phyloP scores from a whole-genome alignment of 1,140 invertebrate species.

The Drosophila pectinifera region DNA sequence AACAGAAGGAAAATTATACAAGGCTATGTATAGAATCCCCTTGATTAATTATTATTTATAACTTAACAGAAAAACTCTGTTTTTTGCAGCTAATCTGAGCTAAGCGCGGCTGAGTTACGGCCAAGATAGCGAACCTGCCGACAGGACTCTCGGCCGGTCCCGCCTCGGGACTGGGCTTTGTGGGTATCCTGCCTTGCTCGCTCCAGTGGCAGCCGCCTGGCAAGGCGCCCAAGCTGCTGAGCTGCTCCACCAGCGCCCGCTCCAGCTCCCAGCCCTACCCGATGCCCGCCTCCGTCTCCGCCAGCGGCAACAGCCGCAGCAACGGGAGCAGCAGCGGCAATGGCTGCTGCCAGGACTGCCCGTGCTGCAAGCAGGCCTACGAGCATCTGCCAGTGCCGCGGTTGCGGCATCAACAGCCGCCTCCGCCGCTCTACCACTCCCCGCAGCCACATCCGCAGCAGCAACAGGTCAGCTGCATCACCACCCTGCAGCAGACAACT shows the following conservation, averaged over 20 bases:
- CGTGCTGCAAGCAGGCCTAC: slow-evolving; percentile 48
- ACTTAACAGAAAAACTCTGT: neutral
- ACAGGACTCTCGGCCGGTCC: slow-evolving; percentile 45
- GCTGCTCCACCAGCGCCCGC: slow-evolving; percentile 23
- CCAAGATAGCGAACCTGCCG: slow-evolving; percentile 58
- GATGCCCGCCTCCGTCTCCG: slow-evolving; percentile 17
- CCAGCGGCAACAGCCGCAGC: neutral
- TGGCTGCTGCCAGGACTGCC: slow-evolving; percentile 56
- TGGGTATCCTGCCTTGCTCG: slow-evolving; percentile 69
- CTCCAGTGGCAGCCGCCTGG: slow-evolving; percentile 62
- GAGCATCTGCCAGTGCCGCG: slow-evolving; percentile 69
- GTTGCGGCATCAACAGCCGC: slow-evolving; percentile 47
- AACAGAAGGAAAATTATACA: neutral
- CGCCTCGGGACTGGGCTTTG: slow-evolving; percentile 59
- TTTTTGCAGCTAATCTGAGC: slow-evolving; percentile 23
- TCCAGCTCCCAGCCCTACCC: slow-evolving; percentile 48
- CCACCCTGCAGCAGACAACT: slow-evolving; percentile 63
- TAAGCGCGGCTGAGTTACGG: neutral
- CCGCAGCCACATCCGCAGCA: slow-evolving; percentile 25
- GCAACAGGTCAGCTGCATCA: slow-evolving; percentile 63
- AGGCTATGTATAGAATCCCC: too few relatives aligned
- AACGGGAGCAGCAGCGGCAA: neutral
- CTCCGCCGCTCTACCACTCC: slow-evolving; percentile 39
- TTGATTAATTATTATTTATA: too few relatives aligned
- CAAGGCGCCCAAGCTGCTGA: slow-evolving; percentile 64